A percentile compares a stretch with the other conserved stretches of the same genome.
Conservation (phyloP, 2,888 invertebrate species). For the Drosophila infuscata region DNA sequence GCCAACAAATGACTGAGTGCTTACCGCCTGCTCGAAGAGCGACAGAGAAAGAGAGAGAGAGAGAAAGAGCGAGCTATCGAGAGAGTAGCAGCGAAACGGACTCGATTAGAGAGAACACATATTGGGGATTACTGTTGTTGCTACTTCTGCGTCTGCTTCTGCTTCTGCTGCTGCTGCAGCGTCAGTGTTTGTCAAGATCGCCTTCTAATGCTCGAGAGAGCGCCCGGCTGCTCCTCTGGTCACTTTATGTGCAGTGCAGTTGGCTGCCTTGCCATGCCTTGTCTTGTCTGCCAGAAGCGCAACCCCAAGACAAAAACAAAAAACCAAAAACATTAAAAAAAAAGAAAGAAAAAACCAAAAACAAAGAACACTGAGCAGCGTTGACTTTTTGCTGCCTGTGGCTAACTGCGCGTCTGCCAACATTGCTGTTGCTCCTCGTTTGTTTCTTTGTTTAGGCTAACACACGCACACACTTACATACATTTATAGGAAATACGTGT, state of each 20-base stretch:
- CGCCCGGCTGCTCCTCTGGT: constrained; percentile 27
- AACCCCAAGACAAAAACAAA: constrained; percentile 29
- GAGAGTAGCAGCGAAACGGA: constrained; percentile 17
- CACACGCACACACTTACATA: neutral
- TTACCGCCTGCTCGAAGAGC: constrained; percentile 17
- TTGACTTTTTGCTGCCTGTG: constrained; percentile 39
- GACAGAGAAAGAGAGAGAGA: constrained; percentile 6
- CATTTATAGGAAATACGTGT: constrained; percentile 4
- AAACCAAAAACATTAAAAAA: constrained; percentile 3
- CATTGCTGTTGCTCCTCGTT: constrained; percentile 40
- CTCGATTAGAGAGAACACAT: constrained; percentile 34
- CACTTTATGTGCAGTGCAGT: constrained; percentile 32
- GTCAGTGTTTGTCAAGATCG: constrained; percentile 58
- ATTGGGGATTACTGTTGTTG: constrained; percentile 6
- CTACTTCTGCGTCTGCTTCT: neutral
- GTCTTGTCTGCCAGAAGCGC: constrained; percentile 41
- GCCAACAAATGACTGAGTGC: constrained; percentile 39
- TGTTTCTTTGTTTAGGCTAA: constrained; percentile 58
- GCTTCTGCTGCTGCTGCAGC: constrained; percentile 31
- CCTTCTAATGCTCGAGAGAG: constrained; percentile 46
- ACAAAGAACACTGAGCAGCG: constrained; percentile 27
- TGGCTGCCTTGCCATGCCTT: constrained; percentile 1
- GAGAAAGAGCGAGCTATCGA: constrained; percentile 11
- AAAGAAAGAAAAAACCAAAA: constrained; percentile 8
- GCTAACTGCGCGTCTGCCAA: constrained; percentile 52